A percentile compares a stretch with the other conserved stretches of the same genome.
Conservation (phyloP, 2,888 invertebrate genomes). For the Pachymerium ferrugineum region DNA sequence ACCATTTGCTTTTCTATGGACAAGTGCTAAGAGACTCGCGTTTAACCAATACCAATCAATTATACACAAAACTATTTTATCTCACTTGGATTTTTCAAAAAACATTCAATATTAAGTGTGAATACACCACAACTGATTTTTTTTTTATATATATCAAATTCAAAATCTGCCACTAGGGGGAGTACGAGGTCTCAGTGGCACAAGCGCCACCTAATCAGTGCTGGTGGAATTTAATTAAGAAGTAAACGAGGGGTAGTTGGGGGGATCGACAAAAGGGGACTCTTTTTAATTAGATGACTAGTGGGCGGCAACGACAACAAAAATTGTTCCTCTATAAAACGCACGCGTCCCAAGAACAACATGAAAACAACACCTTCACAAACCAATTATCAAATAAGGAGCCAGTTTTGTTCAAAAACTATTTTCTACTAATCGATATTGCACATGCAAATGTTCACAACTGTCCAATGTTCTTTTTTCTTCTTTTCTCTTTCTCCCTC, state of each 20-base stretch:
- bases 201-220: constrained; percentile 11
- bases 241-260: constrained; percentile 4
- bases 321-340: not conserved
- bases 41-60: not conserved
- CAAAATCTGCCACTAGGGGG: not conserved
- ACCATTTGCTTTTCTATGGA: not conserved
- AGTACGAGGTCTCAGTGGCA: not conserved
- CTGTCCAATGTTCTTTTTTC: not conserved
- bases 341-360: not conserved
- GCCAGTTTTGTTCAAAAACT: not conserved
- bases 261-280: not conserved
- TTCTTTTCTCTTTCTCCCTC: not conserved
- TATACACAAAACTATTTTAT: too few species aligned
- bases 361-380: not conserved
- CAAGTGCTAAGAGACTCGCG: not conserved
- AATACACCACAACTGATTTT: too few species aligned
- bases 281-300: not conserved
- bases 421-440: not conserved
- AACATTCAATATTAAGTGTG: too few species aligned
- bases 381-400: not conserved
- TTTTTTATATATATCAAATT: too few species aligned
- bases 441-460: not conserved
- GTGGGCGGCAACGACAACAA: not conserved
- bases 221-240: constrained; percentile 4
- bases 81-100: too few species aligned